A percentile compares a stretch with the other conserved stretches of the same genome.
phyloP scores from a whole-genome alignment of 2,797 vertebrate species.

The Cetoscarus ocellatus region DNA sequence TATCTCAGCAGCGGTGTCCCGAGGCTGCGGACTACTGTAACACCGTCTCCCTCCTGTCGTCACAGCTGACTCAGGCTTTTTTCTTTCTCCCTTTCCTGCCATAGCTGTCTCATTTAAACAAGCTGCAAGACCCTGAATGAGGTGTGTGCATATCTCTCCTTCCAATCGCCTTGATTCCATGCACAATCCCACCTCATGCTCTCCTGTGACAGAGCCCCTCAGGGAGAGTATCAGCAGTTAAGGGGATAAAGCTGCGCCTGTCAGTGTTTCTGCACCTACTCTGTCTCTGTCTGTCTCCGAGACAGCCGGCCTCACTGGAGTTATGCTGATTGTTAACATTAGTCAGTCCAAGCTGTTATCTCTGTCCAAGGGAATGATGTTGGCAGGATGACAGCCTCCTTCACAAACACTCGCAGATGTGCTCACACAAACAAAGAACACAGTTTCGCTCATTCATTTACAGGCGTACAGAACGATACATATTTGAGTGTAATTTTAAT shows the following conservation, averaged over 20 bases:
- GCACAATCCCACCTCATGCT: conserved; percentile 38
- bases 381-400: conserved; percentile 60
- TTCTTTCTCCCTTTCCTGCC: conserved; percentile 21
- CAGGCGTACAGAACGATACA: conserved; percentile 48
- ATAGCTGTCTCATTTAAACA: conserved; percentile 52
- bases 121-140: conserved; percentile 38
- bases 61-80: conserved; percentile 50
- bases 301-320: conserved; percentile 63
- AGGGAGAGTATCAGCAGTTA: conserved; percentile 58
- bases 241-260: conserved; percentile 56
- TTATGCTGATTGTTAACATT: conserved; percentile 65
- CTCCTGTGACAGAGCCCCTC: conserved; percentile 38
- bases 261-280: conserved; percentile 72
- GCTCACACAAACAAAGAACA: conserved; percentile 43
- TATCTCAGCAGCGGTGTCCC: conserved; percentile 67
- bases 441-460: conserved; percentile 40
- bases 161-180: conserved; percentile 42
- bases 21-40: conserved; percentile 61
- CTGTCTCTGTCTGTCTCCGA: conserved; percentile 63
- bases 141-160: conserved; percentile 42
- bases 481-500: conserved; percentile 73
- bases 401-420: conserved; percentile 40
- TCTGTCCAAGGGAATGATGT: conserved; percentile 43
- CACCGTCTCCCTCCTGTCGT: conserved; percentile 41
- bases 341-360: conserved; percentile 62